phyloP scores from a whole-genome alignment of 2,797 vertebrate species.

The Acrossocheilus fasciatus region DNA sequence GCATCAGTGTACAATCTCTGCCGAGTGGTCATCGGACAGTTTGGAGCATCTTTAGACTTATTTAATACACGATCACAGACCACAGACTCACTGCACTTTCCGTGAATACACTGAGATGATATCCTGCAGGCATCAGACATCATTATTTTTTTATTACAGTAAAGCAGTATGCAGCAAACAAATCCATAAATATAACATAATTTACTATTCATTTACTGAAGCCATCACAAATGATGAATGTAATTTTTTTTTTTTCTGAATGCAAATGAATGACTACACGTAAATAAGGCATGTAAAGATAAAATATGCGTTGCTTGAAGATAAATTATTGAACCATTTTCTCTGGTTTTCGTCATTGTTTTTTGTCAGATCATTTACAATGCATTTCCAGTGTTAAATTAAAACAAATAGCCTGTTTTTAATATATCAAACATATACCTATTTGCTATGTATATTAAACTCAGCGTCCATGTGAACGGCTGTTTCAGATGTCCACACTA shows the following conservation, averaged over 20 bases:
- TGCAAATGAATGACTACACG: not conserved
- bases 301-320: not conserved
- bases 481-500: slow-evolving; percentile 49
- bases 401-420: not conserved
- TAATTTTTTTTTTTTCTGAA: not conserved
- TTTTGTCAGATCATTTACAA: slow-evolving; percentile 2
- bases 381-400: not conserved
- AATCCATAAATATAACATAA: slow-evolving; percentile 6
- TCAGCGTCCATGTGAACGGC: slow-evolving; percentile 27
- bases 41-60: slow-evolving; percentile 6
- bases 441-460: slow-evolving; percentile 18
- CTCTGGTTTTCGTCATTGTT: not conserved
- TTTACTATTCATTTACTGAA: not conserved
- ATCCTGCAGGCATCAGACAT: slow-evolving; percentile 14
- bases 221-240: not conserved
- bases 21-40: not conserved
- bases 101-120: not conserved
- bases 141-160: not conserved
- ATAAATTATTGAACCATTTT: not conserved
- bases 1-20: not conserved
- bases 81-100: not conserved
- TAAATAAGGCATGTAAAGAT: not conserved
- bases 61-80: not conserved
- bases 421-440: not conserved
- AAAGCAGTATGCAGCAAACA: not conserved